These are phyloP conservation scores for Aphrophora alni DNA, from an alignment of 2,888 invertebrate species.

Conservation along the genomic window DNA sequence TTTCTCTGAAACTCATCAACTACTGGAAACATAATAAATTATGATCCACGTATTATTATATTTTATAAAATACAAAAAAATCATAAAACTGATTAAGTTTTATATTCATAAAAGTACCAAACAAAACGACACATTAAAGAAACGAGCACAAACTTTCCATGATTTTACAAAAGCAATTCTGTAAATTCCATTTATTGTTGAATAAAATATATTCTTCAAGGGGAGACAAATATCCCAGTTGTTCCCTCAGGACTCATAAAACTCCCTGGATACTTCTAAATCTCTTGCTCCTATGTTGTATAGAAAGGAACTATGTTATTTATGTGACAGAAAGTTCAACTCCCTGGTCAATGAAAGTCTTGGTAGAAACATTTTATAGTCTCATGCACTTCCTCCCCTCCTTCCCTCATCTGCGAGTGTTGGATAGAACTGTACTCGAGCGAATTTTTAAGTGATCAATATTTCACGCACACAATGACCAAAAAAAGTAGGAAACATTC, in stretches of 20 bases:
- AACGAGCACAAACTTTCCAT: background rate
- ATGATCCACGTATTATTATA: background rate
- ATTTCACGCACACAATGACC: too few species aligned
- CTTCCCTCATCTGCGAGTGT: background rate
- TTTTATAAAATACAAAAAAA: background rate
- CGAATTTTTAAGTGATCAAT: too few species aligned
- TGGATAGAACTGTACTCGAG: background rate
- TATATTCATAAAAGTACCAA: background rate
- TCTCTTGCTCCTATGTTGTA: background rate
- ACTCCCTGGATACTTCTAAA: slow-evolving; percentile 2
- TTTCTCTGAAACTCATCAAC: too few species aligned
- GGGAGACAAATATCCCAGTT: slow-evolving; percentile 5
- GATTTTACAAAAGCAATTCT: background rate
- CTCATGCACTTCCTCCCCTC: background rate
- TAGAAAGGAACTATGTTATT: background rate
- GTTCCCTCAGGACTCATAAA: slow-evolving; percentile 6
- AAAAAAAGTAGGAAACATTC: too few species aligned
- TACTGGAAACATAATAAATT: background rate
- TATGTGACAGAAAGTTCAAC: background rate
- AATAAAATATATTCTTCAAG: slow-evolving; percentile 9
- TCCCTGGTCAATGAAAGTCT: slow-evolving; percentile 2
- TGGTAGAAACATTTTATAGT: background rate
- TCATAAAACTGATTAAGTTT: background rate
- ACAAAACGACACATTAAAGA: background rate
- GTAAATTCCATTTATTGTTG: background rate